These are phyloP conservation scores for Chionodraco myersi DNA, from an alignment of 2,113 vertebrate species.

Conservation along the genomic window DNA sequence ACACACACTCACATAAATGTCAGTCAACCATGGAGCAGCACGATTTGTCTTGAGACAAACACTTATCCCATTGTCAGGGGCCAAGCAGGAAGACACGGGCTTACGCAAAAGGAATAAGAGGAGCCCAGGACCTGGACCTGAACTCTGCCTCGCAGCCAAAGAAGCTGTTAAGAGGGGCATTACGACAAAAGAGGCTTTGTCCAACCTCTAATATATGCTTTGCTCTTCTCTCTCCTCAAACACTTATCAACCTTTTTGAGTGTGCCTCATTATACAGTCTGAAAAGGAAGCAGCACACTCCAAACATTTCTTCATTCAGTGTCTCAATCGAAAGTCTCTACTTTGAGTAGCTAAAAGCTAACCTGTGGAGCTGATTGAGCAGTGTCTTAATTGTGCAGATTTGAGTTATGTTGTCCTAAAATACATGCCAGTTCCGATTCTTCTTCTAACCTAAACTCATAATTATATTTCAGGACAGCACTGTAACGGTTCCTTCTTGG, in stretches of 20 bases:
- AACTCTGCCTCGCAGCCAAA: conserved; percentile 74
- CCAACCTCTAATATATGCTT: conserved; percentile 70
- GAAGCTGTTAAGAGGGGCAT: conserved; percentile 69
- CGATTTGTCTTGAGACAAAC: conserved; percentile 77
- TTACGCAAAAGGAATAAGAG: conserved; percentile 75
- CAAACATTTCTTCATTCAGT: conserved; percentile 33
- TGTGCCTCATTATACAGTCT: conserved; percentile 28
- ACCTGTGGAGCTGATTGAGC: conserved; percentile 11
- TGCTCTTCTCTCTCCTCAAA: conserved; percentile 60
- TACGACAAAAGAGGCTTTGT: conserved; percentile 76
- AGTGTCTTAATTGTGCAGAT: conserved; percentile 47
- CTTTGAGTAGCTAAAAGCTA: conserved; percentile 14
- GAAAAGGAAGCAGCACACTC: conserved; percentile 26
- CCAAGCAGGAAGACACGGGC: conserved; percentile 70
- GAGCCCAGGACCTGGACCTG: conserved; percentile 72
- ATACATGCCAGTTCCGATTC: conserved; percentile 38
- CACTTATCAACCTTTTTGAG: conserved; percentile 60
- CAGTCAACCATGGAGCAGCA: conserved; percentile 62
- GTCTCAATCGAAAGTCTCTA: conserved; percentile 18
- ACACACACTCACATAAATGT: conserved; percentile 44
- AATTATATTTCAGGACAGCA: conserved; percentile 53
- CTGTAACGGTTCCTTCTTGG: conserved; percentile 38
- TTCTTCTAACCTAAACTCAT: conserved; percentile 33
- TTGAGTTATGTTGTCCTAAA: conserved; percentile 39
- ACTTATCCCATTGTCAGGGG: conserved; percentile 80